Evolutionary conservation across 2,113 vertebrate species (phyloP).

Genomic region (Pampusana beccarii): DNA sequence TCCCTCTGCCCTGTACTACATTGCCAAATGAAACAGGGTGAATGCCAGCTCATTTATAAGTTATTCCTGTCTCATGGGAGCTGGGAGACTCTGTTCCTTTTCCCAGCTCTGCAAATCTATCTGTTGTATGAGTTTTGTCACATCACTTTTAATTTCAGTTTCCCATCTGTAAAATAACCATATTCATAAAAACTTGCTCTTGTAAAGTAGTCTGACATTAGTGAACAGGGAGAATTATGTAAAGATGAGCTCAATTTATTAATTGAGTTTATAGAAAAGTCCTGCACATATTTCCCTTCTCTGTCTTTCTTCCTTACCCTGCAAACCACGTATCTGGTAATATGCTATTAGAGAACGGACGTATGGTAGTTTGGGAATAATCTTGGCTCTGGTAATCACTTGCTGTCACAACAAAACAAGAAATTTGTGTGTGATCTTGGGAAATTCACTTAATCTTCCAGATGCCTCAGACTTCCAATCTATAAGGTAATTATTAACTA

Average conservation of each 20-base stretch:
- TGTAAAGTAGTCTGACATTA: not conserved
- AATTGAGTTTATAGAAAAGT: not conserved
- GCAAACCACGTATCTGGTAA: not conserved
- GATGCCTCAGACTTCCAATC: not conserved
- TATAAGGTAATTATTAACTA: not conserved
- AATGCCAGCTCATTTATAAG: constrained; percentile 17
- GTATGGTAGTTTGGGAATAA: not conserved
- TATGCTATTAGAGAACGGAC: not conserved
- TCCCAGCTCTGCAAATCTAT: not conserved
- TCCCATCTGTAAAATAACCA: not conserved
- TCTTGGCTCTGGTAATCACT: not conserved
- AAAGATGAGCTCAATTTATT: not conserved
- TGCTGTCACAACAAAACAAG: constrained; percentile 16
- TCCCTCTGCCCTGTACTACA: not conserved
- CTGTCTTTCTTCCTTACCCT: not conserved
- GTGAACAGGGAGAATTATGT: not conserved
- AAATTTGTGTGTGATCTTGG: not conserved
- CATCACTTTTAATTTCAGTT: not conserved
- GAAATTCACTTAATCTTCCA: not conserved
- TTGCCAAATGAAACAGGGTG: constrained; percentile 8
- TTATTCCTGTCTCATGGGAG: not conserved
- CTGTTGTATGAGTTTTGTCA: not conserved
- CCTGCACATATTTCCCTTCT: not conserved
- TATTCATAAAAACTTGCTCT: not conserved
- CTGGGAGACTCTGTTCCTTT: not conserved